Percentiles rank a stretch among this genome's conserved stretches.
Evolutionary conservation across 37 sponge, comb jelly and placozoan genomes (phyloP).

Genomic region (Halisarca cf. caerulea): DNA sequence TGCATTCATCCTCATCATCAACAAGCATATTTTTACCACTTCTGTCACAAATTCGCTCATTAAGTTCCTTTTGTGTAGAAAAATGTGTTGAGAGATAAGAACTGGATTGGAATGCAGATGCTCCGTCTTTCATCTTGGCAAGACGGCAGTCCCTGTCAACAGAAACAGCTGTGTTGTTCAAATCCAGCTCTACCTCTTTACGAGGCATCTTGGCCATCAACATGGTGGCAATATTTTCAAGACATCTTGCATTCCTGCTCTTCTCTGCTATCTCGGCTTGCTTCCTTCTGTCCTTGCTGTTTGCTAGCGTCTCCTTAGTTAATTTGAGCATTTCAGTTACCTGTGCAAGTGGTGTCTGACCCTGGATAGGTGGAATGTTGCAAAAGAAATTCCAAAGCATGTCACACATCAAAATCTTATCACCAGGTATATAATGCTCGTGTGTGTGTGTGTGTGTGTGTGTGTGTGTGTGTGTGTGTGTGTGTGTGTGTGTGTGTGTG

Average conservation of each 20-base stretch:
- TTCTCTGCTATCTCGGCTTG: background rate
- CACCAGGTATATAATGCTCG: background rate
- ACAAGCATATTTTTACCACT: background rate
- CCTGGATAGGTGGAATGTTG: background rate
- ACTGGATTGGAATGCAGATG: background rate
- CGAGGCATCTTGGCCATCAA: slow-evolving; percentile 12
- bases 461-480: no score
- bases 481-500: no score
- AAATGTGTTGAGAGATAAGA: background rate
- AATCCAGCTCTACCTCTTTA: background rate
- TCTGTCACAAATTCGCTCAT: background rate
- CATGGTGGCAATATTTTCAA: slow-evolving; percentile 5
- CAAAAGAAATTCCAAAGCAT: background rate
- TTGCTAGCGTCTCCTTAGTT: slow-evolving; percentile 12
- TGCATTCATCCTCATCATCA: background rate
- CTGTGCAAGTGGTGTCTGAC: slow-evolving; percentile 11
- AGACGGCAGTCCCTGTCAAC: background rate
- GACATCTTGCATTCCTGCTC: background rate
- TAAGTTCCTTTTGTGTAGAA: background rate
- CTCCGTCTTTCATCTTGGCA: background rate
- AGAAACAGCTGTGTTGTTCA: background rate
- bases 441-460: no score
- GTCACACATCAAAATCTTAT: background rate
- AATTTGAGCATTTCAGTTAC: slow-evolving; percentile 19
- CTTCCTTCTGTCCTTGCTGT: background rate